These are phyloP conservation scores for Anas georgica DNA, from an alignment of 2,797 vertebrate genomes.

Conservation along the genomic window DNA sequence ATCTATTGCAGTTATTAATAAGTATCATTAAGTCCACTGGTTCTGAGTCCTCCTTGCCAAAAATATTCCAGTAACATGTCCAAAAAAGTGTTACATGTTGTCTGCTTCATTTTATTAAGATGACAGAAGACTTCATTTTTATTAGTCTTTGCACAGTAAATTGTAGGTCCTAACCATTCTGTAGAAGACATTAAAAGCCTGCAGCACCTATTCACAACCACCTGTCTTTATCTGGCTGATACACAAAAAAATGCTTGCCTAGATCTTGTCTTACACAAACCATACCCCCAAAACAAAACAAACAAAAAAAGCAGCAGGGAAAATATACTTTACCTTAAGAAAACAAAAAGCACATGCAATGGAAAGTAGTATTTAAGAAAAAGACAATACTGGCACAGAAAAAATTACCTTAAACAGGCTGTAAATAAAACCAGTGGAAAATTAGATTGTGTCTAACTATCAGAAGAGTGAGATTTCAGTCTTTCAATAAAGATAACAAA, in stretches of 20 bases:
- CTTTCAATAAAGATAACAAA: neutral
- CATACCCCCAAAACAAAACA: neutral
- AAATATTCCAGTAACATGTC: neutral
- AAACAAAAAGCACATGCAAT: neutral
- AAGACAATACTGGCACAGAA: neutral
- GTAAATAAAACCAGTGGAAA: constrained; percentile 32
- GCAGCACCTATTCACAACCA: neutral
- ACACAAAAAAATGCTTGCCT: neutral
- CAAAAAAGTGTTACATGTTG: neutral
- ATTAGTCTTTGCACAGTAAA: neutral
- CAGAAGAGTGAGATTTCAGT: neutral
- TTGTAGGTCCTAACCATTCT: neutral
- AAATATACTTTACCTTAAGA: neutral
- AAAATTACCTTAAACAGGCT: neutral
- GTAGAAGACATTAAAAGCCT: neutral
- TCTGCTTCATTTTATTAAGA: neutral
- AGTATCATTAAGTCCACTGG: neutral
- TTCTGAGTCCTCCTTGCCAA: neutral
- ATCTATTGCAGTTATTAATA: neutral
- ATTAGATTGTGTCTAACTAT: neutral
- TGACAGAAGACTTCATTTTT: neutral
- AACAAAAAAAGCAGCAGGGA: neutral
- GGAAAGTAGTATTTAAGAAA: neutral
- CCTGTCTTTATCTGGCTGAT: neutral
- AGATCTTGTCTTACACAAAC: neutral